Evolutionary conservation across 2,888 invertebrate species (phyloP).

Genomic region (Cephus pygmeus): DNA sequence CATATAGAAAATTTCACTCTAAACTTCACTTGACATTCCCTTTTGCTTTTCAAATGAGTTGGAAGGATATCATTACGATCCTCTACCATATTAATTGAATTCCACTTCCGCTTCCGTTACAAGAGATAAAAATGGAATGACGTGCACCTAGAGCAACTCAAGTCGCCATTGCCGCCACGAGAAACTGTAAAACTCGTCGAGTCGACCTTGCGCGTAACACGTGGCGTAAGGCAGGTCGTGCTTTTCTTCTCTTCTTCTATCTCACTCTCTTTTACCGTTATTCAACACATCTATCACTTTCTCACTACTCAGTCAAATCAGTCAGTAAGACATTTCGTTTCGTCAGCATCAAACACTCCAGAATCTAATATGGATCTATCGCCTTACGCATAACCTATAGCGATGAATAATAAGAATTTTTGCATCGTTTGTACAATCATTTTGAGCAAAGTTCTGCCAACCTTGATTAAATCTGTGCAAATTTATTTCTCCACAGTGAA

Average conservation of each 20-base stretch:
- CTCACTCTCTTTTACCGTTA: background rate
- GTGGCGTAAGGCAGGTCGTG: slow-evolving; percentile 5
- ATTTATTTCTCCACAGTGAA: background rate
- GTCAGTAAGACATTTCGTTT: background rate
- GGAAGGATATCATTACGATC: background rate
- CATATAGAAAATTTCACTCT: background rate
- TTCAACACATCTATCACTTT: background rate
- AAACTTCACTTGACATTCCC: background rate
- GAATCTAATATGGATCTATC: background rate
- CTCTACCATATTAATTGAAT: background rate
- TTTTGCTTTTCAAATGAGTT: background rate
- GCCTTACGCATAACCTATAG: background rate
- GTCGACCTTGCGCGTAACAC: slow-evolving; percentile 5
- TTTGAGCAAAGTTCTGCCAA: background rate
- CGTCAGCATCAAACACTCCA: background rate
- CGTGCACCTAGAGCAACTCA: background rate
- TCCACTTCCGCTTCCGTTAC: background rate
- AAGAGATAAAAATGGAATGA: background rate
- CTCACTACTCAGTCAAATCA: background rate
- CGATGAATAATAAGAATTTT: background rate
- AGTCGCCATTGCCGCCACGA: background rate
- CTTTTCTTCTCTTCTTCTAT: background rate
- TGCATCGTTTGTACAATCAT: background rate
- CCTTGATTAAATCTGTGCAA: background rate
- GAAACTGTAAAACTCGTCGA: background rate